Evolutionary conservation across 2,888 invertebrate species (phyloP), one percentile per base, ranked within the genome.

Genomic region (Dusona sp.): DNA sequence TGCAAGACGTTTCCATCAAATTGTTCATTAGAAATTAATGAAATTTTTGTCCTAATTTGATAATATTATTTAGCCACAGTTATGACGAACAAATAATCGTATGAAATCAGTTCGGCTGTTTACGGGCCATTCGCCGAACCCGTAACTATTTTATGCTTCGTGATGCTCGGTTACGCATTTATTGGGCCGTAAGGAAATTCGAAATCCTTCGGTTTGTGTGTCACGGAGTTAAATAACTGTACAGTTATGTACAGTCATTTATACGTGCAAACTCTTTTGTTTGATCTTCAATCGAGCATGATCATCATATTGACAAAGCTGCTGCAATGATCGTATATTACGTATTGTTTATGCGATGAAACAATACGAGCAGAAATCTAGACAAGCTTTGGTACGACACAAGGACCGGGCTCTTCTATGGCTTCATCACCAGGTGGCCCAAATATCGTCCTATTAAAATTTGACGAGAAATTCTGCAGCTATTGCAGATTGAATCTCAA

Each of bases 21-120:
- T 57, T 42, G 57, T 48, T 65, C 57, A 48, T 57, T 68, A 42
- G 45, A 36, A 67, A 68, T 48, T 54, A 57, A 82, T 67, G 38
- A 45, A 67, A 67, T 74, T 67, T 74, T 48, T 29, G 19, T 67
- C 42, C 54, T 67, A 29, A 54, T 57, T 57, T 65, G 81, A 81
- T 81, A 38, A 13, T 29, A 16, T 51, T 54, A 11, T 22, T 51
- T 48, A 7, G 16, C 13, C 42, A 68, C 13, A 33, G 45, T 42
- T 57, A 33, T n/a, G 36, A 8, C 65, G 38, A 65, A 57, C 45
- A 19, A 72, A 54, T 57, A 33, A 70, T 45, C 51, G 48, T 25
- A 16, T 25, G 36, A 57, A 57, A 38, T 73, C 11, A n/a, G 13
- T 33, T 33, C 16, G 19, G 11, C 11, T 8, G 45, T n/a, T 51